Conservation (phyloP, 1,140 invertebrate genomes). For the Drosophila pectinifera region DNA sequence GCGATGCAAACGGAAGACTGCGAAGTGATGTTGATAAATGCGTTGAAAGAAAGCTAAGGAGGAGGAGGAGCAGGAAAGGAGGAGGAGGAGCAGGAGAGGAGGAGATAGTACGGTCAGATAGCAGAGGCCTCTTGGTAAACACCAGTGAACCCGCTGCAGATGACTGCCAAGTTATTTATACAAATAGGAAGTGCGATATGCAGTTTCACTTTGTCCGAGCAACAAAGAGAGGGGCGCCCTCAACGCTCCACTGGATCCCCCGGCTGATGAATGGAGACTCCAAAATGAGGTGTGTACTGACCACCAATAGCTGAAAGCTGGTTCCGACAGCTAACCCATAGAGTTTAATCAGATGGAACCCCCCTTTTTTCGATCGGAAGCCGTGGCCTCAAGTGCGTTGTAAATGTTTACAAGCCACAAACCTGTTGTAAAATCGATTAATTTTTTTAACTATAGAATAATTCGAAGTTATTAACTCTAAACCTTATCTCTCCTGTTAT, state of each 20-base stretch:
- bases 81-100: no score
- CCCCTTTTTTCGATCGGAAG: neutral
- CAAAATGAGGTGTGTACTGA: conserved; percentile 26
- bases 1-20: conserved; percentile 8
- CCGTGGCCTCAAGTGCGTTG: neutral
- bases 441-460: neutral
- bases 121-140: conserved; percentile 27
- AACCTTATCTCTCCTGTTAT: no score
- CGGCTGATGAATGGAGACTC: conserved; percentile 1
- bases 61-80: conserved; percentile 24
- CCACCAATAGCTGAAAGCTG: conserved; percentile 11
- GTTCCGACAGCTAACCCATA: neutral
- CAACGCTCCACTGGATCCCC: conserved; percentile 29
- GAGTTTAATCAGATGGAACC: conserved; percentile 20
- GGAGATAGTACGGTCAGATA: conserved; percentile 22
- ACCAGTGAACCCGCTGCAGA: conserved; percentile 1
- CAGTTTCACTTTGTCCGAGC: conserved; percentile 23
- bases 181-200: conserved; percentile 30
- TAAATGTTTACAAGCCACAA: conserved; percentile 6
- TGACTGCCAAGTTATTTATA: neutral
- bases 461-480: no score
- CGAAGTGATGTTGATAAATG: conserved; percentile 18
- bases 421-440: conserved; percentile 5
- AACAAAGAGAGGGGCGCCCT: conserved; percentile 22
- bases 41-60: conserved; percentile 9